Evolutionary conservation across 1,140 invertebrate genomes (phyloP).

Genomic region (Hycleus cichorii): DNA sequence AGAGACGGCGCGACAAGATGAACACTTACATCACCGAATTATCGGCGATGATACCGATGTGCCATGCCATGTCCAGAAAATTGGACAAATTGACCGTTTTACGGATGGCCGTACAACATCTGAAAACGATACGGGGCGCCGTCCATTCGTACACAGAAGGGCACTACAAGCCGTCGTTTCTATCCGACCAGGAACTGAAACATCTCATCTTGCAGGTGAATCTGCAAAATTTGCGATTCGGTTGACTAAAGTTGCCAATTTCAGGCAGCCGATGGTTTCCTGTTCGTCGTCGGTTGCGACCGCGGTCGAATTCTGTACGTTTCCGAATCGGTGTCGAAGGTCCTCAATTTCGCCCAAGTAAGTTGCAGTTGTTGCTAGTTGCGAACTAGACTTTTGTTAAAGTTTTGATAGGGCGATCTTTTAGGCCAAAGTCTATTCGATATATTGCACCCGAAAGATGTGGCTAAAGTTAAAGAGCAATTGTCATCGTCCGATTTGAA

Average conservation of each 20-base stretch:
- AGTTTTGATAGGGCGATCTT: constrained; percentile 61
- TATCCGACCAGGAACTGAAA: constrained; percentile 85
- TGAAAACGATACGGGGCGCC: constrained; percentile 72
- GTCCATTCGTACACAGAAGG: constrained; percentile 74
- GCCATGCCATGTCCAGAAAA: constrained; percentile 85
- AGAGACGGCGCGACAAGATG: constrained; percentile 90
- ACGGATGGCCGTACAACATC: constrained; percentile 88
- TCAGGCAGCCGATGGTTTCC: constrained; percentile 83
- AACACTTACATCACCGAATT: constrained; percentile 91
- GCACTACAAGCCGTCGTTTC: constrained; percentile 77
- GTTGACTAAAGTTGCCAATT: constrained; percentile 22
- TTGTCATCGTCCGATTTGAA: constrained; percentile 84
- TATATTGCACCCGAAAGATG: constrained; percentile 90
- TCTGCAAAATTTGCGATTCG: too few species aligned
- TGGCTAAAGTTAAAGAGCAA: constrained; percentile 92
- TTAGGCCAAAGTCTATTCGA: constrained; percentile 92
- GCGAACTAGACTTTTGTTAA: not conserved
- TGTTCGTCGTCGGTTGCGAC: constrained; percentile 91
- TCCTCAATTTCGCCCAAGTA: constrained; percentile 80
- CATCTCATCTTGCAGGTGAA: constrained; percentile 56
- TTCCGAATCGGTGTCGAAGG: constrained; percentile 79
- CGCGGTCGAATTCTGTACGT: constrained; percentile 84
- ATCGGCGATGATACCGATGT: constrained; percentile 88
- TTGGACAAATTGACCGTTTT: constrained; percentile 90
- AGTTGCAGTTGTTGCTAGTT: not conserved